These are phyloP conservation scores for Glyphotaelius pellucidus DNA, from an alignment of 2,888 invertebrate genomes.

Conservation along the genomic window DNA sequence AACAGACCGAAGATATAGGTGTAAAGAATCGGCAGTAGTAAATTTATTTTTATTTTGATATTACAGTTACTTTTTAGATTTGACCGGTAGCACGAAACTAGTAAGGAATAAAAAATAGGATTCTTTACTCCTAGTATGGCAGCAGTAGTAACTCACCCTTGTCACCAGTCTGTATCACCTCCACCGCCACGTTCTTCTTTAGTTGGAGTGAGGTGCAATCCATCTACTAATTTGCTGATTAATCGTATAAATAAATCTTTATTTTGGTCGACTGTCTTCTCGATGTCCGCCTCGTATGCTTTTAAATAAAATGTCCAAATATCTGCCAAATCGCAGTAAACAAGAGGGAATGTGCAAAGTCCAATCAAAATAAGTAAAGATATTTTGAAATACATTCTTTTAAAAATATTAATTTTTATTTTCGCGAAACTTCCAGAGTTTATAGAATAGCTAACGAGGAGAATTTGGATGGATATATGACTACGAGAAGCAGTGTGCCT, in stretches of 20 bases:
- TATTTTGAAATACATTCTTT: neutral
- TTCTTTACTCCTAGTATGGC: neutral
- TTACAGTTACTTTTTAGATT: no score
- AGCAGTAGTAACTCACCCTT: neutral
- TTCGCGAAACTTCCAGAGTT: neutral
- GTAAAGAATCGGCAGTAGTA: neutral
- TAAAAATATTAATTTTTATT: neutral
- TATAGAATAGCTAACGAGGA: neutral
- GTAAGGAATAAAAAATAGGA: neutral
- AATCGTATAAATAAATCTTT: neutral
- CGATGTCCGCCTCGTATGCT: neutral
- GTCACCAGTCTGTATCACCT: neutral
- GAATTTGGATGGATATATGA: neutral
- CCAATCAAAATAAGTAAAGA: neutral
- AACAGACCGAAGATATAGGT: neutral
- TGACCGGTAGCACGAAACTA: neutral
- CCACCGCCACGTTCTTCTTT: neutral
- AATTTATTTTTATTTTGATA: neutral
- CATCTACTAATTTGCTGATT: neutral
- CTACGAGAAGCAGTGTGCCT: neutral
- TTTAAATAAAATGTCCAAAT: neutral
- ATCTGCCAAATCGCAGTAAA: neutral
- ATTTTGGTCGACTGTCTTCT: neutral
- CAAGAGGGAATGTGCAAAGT: neutral
- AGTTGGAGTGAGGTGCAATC: neutral